Evolutionary conservation across 2,888 invertebrate species (phyloP).

Genomic region (Drosophila mulleri): DNA sequence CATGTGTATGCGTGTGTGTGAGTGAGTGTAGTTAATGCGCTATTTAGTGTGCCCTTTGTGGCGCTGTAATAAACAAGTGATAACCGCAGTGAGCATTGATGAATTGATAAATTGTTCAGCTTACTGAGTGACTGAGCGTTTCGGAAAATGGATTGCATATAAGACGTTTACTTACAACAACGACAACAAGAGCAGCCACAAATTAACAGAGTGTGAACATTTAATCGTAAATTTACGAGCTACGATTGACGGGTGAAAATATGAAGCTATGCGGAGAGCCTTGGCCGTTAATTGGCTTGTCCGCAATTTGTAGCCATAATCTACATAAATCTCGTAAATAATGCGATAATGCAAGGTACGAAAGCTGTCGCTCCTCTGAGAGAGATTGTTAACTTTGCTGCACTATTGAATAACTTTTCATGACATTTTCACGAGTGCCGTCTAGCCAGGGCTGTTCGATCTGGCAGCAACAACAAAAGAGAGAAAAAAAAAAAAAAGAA

Average conservation of each 20-base stretch:
- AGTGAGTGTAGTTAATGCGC: slow-evolving; percentile 26
- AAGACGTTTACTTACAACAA: slow-evolving; percentile 9
- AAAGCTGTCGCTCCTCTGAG: slow-evolving; percentile 16
- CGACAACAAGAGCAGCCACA: not conserved
- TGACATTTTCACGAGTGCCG: slow-evolving; percentile 23
- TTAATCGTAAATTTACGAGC: slow-evolving; percentile 37
- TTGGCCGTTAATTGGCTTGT: slow-evolving; percentile 50
- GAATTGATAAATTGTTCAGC: slow-evolving; percentile 34
- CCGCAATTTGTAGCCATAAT: slow-evolving; percentile 35
- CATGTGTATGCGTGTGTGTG: not conserved
- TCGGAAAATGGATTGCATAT: slow-evolving; percentile 13
- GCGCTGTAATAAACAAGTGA: slow-evolving; percentile 44
- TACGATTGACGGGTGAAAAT: slow-evolving; percentile 42
- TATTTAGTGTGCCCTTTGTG: slow-evolving; percentile 47
- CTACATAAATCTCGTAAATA: slow-evolving; percentile 39
- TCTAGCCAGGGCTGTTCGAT: not conserved
- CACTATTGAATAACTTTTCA: slow-evolving; percentile 24
- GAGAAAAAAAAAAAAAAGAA: no score
- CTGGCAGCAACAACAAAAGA: not conserved
- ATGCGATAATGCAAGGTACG: slow-evolving; percentile 28
- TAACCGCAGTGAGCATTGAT: slow-evolving; percentile 41
- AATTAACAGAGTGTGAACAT: slow-evolving; percentile 48
- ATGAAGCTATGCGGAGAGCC: slow-evolving; percentile 30
- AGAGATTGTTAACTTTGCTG: slow-evolving; percentile 25
- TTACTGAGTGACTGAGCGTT: slow-evolving; percentile 13